Conservation (phyloP, 2,113 vertebrate genomes). For the Bubalus kerabau region DNA sequence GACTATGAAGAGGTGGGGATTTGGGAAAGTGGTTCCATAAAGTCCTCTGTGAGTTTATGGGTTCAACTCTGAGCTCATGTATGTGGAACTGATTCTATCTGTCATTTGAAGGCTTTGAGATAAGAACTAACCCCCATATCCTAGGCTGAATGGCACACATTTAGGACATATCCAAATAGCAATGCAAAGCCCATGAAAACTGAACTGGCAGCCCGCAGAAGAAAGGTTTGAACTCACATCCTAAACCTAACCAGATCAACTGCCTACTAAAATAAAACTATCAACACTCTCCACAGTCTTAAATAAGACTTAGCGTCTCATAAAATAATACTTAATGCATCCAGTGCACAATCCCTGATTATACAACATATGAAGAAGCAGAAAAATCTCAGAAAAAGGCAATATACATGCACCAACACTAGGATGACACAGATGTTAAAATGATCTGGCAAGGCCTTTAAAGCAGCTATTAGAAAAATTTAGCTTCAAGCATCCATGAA, state of each 20-base stretch:
- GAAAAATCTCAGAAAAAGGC: neutral
- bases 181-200: neutral
- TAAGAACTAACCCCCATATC: neutral
- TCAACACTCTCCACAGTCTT: neutral
- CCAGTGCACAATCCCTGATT: neutral
- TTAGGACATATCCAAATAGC: neutral
- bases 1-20: neutral
- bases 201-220: neutral
- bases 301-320: neutral
- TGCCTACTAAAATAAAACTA: neutral
- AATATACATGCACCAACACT: neutral
- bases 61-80: neutral
- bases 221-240: neutral
- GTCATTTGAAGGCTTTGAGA: neutral
- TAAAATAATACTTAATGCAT: neutral
- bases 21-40: neutral
- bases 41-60: neutral
- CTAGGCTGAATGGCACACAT: neutral
- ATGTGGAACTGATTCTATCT: neutral
- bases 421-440: neutral
- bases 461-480: neutral
- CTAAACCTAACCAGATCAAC: neutral
- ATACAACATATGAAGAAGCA: neutral
- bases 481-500: neutral
- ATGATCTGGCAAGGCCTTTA: conserved; percentile 9